These are phyloP conservation scores for Orius insidiosus DNA, from an alignment of 1,140 invertebrate species.

Conservation along the genomic window DNA sequence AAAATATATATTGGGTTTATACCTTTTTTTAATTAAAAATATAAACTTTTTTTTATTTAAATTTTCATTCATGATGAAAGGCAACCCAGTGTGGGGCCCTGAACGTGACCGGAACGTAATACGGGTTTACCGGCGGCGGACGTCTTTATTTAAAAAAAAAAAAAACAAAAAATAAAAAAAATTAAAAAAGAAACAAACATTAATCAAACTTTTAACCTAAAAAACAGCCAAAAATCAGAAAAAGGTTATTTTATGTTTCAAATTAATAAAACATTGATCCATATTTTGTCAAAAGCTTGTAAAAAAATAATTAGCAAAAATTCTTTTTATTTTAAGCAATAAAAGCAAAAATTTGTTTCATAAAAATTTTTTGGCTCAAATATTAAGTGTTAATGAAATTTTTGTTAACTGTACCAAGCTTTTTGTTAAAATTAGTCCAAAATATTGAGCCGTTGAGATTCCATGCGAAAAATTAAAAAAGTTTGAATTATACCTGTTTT, in stretches of 20 bases:
- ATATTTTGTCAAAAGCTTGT: too few relatives aligned
- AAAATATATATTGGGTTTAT: not conserved
- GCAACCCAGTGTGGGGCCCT: constrained; percentile 37
- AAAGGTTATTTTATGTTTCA: too few relatives aligned
- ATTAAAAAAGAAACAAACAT: constrained; percentile 17
- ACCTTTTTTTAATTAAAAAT: not conserved
- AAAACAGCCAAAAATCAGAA: not conserved
- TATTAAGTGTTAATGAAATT: not conserved
- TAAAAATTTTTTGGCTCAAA: not conserved
- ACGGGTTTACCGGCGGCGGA: constrained; percentile 40
- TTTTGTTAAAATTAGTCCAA: not conserved
- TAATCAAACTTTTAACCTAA: constrained; percentile 10
- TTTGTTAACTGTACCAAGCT: not conserved
- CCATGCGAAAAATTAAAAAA: constrained; percentile 8
- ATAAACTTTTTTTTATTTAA: constrained; percentile 1
- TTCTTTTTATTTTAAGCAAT: too few relatives aligned
- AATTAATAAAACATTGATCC: not conserved
- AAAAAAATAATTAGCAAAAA: constrained; percentile 3
- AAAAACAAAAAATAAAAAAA: constrained; percentile 20
- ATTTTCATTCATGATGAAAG: constrained; percentile 30
- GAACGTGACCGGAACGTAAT: constrained; percentile 33
- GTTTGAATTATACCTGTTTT: constrained; percentile 53
- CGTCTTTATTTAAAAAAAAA: constrained; percentile 27
- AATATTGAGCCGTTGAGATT: not conserved
- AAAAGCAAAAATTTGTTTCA: too few relatives aligned